Evolutionary conservation across 2,888 invertebrate species (phyloP).

Genomic region (Coleophora flavipennella): DNA sequence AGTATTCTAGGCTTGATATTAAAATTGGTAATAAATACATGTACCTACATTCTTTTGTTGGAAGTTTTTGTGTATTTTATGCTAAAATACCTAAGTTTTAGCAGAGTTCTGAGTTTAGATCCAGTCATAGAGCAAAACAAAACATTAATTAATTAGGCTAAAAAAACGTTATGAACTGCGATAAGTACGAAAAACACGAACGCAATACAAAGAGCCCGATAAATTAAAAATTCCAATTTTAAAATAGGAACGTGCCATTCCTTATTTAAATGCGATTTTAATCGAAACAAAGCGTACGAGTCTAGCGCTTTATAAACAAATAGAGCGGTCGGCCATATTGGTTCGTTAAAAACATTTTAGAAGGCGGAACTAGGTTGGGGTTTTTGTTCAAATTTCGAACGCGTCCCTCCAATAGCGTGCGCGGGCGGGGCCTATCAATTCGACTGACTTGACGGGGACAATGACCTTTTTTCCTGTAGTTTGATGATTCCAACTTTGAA

Average conservation of each 20-base stretch:
- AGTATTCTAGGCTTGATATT: too few relatives aligned
- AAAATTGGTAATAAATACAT: too few relatives aligned
- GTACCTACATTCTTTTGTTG: too few relatives aligned
- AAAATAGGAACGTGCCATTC: slow-evolving; percentile 25
- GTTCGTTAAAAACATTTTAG: slow-evolving; percentile 66
- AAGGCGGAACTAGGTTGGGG: slow-evolving; percentile 70
- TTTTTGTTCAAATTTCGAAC: slow-evolving; percentile 68
- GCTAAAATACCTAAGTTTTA: too few relatives aligned
- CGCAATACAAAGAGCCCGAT: slow-evolving; percentile 16
- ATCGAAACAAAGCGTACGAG: slow-evolving; percentile 31
- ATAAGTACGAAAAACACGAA: slow-evolving; percentile 11
- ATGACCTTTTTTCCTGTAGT: slow-evolving; percentile 46
- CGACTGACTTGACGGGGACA: slow-evolving; percentile 63
- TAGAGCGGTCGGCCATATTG: slow-evolving; percentile 65
- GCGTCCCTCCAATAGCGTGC: slow-evolving; percentile 63
- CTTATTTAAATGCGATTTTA: slow-evolving; percentile 27
- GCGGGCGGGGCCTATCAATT: slow-evolving; percentile 67
- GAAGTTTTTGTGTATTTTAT: too few relatives aligned
- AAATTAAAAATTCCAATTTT: slow-evolving; percentile 25
- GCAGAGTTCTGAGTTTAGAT: too few relatives aligned
- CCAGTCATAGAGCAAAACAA: too few relatives aligned
- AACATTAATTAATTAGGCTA: too few relatives aligned
- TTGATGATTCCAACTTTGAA: slow-evolving; percentile 28
- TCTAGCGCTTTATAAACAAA: slow-evolving; percentile 54
- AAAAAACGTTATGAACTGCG: not conserved